Percentiles rank a stretch among this genome's conserved stretches.
Conservation (phyloP, 2,113 vertebrate genomes). For the Ailuropoda melanoleuca region DNA sequence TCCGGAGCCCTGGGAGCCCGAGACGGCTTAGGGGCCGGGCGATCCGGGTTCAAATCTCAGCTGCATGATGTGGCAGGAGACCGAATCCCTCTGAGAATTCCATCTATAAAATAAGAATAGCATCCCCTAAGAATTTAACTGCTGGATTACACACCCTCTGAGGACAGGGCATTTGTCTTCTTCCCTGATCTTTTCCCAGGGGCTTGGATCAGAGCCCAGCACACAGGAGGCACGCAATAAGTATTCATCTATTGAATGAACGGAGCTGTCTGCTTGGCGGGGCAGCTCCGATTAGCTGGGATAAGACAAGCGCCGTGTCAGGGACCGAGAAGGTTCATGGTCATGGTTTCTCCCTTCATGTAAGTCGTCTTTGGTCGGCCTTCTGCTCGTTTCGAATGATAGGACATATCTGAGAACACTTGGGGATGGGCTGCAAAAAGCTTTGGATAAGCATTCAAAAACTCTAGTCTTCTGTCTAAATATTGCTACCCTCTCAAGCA, state of each 20-base stretch:
- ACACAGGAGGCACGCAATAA: rapidly evolving
- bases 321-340: neutral
- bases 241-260: neutral
- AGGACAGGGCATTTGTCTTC: neutral
- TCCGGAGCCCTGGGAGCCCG: too few relatives aligned
- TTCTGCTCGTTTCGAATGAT: too few relatives aligned
- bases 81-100: neutral
- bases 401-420: rapidly evolving
- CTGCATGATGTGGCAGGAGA: neutral
- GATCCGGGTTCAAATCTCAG: neutral
- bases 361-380: neutral
- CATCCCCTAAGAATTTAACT: neutral
- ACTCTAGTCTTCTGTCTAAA: neutral
- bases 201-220: neutral
- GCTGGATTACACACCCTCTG: rapidly evolving
- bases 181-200: neutral
- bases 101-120: neutral
- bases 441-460: neutral
- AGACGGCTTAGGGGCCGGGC: neutral
- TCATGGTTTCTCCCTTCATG: too few relatives aligned
- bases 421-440: too few relatives aligned
- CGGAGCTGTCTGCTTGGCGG: neutral
- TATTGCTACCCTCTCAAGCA: neutral
- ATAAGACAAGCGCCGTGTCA: rapidly evolving
- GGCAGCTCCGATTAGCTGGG: rapidly evolving